phyloP scores from a whole-genome alignment of 2,888 invertebrate genomes.

The Tenodera sinensis region DNA sequence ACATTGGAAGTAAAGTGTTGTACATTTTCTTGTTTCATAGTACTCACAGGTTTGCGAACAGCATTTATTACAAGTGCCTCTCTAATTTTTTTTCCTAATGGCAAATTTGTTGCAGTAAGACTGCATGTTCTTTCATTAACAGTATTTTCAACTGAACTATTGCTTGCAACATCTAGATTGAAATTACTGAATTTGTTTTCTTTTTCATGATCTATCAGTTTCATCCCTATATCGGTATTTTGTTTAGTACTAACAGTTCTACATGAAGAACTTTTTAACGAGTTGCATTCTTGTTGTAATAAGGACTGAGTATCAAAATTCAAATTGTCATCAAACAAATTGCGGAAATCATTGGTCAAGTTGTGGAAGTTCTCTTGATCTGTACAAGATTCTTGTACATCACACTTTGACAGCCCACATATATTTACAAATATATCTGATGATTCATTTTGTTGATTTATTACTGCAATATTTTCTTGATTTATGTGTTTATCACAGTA shows the following conservation, averaged over 20 bases:
- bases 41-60: conserved; percentile 19
- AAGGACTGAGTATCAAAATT: not conserved
- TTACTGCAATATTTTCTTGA: not conserved
- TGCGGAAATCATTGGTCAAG: not conserved
- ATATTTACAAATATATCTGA: not conserved
- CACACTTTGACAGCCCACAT: not conserved
- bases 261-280: not conserved
- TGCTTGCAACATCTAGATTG: not conserved
- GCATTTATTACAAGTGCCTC: conserved; percentile 25
- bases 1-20: not conserved
- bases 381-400: not conserved
- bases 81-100: conserved; percentile 29
- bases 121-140: not conserved
- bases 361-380: not conserved
- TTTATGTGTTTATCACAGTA: not conserved
- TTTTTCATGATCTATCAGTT: not conserved
- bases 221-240: not conserved
- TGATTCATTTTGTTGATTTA: not conserved
- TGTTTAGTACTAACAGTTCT: not conserved
- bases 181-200: not conserved
- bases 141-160: not conserved
- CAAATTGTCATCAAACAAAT: not conserved
- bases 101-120: not conserved
- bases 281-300: not conserved
- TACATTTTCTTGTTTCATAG: not conserved